Evolutionary conservation across 2,113 vertebrate species (phyloP).

Genomic region (Eublepharis macularius): DNA sequence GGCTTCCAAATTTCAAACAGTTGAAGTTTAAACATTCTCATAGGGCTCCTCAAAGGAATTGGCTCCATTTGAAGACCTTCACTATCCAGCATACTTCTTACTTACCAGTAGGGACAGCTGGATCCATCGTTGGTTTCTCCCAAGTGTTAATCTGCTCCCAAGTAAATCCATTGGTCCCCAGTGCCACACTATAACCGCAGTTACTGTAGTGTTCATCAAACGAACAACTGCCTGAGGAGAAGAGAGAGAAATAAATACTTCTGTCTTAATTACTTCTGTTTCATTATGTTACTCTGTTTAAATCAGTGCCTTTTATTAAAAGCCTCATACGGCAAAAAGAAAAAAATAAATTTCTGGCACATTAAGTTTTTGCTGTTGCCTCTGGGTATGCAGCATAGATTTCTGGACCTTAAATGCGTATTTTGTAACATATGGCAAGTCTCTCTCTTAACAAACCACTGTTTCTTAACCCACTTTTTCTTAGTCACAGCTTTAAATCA

Average conservation of each 20-base stretch:
- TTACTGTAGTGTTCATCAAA: slow-evolving; percentile 95
- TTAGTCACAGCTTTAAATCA: slow-evolving; percentile 47
- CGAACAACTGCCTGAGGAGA: slow-evolving; percentile 86
- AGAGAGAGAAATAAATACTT: slow-evolving; percentile 55
- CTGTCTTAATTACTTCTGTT: slow-evolving; percentile 65
- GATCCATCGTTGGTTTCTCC: slow-evolving; percentile 92
- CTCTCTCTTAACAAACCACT: background rate
- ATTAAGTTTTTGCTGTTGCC: slow-evolving; percentile 51
- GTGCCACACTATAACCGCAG: slow-evolving; percentile 93
- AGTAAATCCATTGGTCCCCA: slow-evolving; percentile 95
- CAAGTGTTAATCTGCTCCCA: slow-evolving; percentile 98
- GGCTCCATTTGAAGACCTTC: background rate
- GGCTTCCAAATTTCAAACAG: rapidly evolving
- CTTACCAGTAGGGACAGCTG: slow-evolving; percentile 90
- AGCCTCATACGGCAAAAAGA: slow-evolving; percentile 38
- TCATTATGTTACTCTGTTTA: slow-evolving; percentile 50
- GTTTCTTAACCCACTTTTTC: slow-evolving; percentile 47
- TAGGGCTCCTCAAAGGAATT: background rate
- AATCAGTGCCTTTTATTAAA: slow-evolving; percentile 72
- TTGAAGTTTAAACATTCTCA: background rate
- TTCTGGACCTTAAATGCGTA: background rate
- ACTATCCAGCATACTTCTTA: background rate
- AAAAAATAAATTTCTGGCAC: background rate
- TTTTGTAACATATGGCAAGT: background rate
- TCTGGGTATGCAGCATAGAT: slow-evolving; percentile 15